phyloP scores from a whole-genome alignment of 2,888 invertebrate species.

The Polyploca ridens region DNA sequence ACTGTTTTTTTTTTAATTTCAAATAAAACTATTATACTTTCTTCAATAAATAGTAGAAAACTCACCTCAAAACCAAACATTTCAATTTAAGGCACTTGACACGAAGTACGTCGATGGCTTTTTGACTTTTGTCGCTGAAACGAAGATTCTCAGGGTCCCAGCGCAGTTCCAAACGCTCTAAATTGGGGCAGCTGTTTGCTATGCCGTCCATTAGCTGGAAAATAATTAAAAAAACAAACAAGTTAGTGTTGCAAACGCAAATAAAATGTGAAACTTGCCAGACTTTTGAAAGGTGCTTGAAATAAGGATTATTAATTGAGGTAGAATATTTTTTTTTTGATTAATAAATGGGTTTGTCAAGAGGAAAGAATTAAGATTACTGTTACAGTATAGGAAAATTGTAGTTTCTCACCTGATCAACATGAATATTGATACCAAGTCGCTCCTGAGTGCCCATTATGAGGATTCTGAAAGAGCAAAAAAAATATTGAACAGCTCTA shows the following conservation, averaged over 20 bases:
- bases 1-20: no score
- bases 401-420: constrained; percentile 88
- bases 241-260: not conserved
- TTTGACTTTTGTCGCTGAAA: constrained; percentile 99
- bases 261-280: not conserved
- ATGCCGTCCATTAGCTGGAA: constrained; percentile 95
- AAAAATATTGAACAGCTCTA: no score
- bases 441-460: constrained; percentile 99
- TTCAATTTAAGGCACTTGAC: constrained; percentile 97
- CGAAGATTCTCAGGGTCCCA: constrained; percentile 99
- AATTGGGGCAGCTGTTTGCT: constrained; percentile 93
- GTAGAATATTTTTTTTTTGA: no score
- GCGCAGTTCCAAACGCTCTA: constrained; percentile 96
- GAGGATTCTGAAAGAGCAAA: constrained; percentile 89
- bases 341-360: not conserved
- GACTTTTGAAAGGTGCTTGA: not conserved
- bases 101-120: constrained; percentile 98
- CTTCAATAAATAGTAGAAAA: no score
- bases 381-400: no score
- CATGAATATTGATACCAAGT: constrained; percentile 97
- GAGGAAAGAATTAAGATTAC: not conserved
- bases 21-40: not conserved
- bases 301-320: not conserved
- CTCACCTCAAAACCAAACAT: constrained; percentile 95
- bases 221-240: constrained; percentile 13